Evolutionary conservation across 2,888 invertebrate species (phyloP).

Genomic region (Trilocha varians): DNA sequence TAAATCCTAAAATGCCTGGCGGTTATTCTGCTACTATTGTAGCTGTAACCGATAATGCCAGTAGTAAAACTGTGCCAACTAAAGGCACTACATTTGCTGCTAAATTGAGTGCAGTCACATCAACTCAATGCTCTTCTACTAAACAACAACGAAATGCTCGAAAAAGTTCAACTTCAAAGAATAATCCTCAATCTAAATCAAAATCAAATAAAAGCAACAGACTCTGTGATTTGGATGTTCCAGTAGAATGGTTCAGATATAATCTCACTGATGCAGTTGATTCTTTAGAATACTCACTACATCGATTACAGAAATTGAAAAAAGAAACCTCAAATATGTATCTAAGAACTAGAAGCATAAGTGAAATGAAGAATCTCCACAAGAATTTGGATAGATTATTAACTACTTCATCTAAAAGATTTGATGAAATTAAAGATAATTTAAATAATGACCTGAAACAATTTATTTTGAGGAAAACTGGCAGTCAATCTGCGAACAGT

Average conservation of each 20-base stretch:
- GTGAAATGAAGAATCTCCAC: slow-evolving; percentile 68
- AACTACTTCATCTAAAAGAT: slow-evolving; percentile 66
- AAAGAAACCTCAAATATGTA: slow-evolving; percentile 56
- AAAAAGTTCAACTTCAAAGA: slow-evolving; percentile 9
- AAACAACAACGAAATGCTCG: slow-evolving; percentile 10
- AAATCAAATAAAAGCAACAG: slow-evolving; percentile 19
- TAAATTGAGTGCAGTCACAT: slow-evolving; percentile 42
- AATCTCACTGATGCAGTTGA: slow-evolving; percentile 72
- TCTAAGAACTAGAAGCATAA: slow-evolving; percentile 55
- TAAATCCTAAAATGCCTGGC: slow-evolving; percentile 64
- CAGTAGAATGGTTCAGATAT: slow-evolving; percentile 74
- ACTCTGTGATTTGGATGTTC: slow-evolving; percentile 46
- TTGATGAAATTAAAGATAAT: slow-evolving; percentile 70
- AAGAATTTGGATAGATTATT: slow-evolving; percentile 69
- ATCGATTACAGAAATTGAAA: slow-evolving; percentile 65
- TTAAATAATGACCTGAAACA: slow-evolving; percentile 68
- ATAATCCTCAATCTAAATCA: slow-evolving; percentile 16
- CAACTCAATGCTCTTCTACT: slow-evolving; percentile 7
- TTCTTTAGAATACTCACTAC: slow-evolving; percentile 70
- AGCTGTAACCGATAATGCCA: slow-evolving; percentile 47
- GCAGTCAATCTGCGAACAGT: slow-evolving; percentile 31
- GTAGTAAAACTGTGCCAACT: slow-evolving; percentile 24
- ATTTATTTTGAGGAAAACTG: slow-evolving; percentile 51
- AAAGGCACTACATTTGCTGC: slow-evolving; percentile 53
- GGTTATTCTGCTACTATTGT: slow-evolving; percentile 70